phyloP scores from a whole-genome alignment of 2,113 vertebrate genomes.

The Eupsittula cactorum region DNA sequence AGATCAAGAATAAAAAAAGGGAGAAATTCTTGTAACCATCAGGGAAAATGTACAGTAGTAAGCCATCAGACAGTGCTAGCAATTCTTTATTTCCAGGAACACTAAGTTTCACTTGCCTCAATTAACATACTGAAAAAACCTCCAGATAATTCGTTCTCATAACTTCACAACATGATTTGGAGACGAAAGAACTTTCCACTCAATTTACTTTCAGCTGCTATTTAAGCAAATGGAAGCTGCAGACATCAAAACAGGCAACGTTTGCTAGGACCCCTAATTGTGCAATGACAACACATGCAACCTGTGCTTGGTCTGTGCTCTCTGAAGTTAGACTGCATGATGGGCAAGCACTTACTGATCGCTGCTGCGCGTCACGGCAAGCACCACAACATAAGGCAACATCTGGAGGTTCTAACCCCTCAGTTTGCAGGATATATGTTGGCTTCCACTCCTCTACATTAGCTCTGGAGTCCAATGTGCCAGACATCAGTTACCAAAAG shows the following conservation, averaged over 20 bases:
- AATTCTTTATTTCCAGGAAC: not conserved
- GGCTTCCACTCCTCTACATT: not conserved
- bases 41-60: not conserved
- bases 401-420: not conserved
- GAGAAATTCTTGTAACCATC: not conserved
- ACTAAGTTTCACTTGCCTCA: not conserved
- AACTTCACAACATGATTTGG: not conserved
- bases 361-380: not conserved
- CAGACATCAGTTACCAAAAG: not conserved
- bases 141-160: not conserved
- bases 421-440: not conserved
- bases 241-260: not conserved
- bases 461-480: not conserved
- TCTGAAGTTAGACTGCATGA: rapidly evolving
- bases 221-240: not conserved
- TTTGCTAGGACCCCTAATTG: not conserved
- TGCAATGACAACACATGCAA: not conserved
- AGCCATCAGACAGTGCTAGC: not conserved
- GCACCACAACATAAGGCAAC: not conserved
- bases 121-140: not conserved
- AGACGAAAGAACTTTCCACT: not conserved
- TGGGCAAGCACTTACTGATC: not conserved
- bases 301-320: not conserved
- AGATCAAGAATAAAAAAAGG: not conserved
- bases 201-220: not conserved